Evolutionary conservation across 2,797 vertebrate genomes (phyloP), one percentile per base, ranked within the genome.

Genomic region (Brachyrhaphis roseni): DNA sequence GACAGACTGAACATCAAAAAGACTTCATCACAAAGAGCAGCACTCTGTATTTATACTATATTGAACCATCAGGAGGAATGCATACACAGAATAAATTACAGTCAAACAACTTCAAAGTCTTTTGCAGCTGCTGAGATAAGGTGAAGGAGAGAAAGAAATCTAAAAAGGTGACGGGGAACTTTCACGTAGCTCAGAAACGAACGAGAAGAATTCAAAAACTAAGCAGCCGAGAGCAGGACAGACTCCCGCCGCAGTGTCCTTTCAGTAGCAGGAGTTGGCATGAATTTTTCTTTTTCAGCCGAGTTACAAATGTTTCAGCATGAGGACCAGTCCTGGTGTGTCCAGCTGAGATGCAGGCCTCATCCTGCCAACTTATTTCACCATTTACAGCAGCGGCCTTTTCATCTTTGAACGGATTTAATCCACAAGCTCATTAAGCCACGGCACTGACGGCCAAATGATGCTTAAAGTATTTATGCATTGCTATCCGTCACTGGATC

Each of bases 351-450:
- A 68, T 53, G 26, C 46, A 43, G 46, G 43, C 81, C 53, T 78
- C 12, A 66, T 23, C 41, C 26, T 78, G 82, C 87, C 89, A 85
- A 26, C 59, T 81, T 79, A 84, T 62, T 73, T 83, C 82, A 84
- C 74, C 72, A 68, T 76, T 75, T 49, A 85, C 86, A 85, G 16
- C 7, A 23, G 34, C 34, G 5, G 31, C 12, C 31, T 66, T 66
- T 66, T 66, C 62, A 4, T 66, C 34, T 66, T 23, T 78, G 8
- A 86, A 87, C 89, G 92, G 85, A 92, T 94, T 94, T 91, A 89
- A 80, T 82, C 84, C 79, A 68, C 66, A 66, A 84, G 81, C 88
- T 76, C 70, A 88, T 82, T 39, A 86, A 74, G 53, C 83, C 62
- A 4, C 62, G 39, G 62, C 34, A 4, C 34, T 39, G 34, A 66